These are phyloP conservation scores for Nezara viridula DNA, from an alignment of 2,888 invertebrate species.

Conservation along the genomic window DNA sequence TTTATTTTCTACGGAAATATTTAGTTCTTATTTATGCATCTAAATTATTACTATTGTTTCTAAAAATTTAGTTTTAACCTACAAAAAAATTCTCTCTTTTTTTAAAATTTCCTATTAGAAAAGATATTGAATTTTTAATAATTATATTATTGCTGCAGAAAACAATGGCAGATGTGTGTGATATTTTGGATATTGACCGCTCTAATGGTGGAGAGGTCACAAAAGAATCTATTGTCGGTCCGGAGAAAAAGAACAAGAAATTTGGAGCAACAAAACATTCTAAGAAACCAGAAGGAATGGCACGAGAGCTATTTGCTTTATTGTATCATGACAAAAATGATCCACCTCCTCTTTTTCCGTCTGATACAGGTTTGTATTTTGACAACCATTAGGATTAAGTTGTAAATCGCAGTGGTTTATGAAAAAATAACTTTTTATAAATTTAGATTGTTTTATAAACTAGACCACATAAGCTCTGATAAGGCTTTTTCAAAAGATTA, in stretches of 20 bases:
- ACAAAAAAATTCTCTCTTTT: no score
- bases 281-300: constrained; percentile 97
- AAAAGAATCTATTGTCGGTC: constrained; percentile 83
- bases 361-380: constrained; percentile 82
- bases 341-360: constrained; percentile 91
- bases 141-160: background rate
- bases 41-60: no score
- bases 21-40: no score
- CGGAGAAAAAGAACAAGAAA: constrained; percentile 75
- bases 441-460: no score
- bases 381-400: background rate
- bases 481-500: no score
- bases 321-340: constrained; percentile 95
- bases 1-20: no score
- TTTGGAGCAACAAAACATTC: constrained; percentile 77
- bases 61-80: no score
- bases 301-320: constrained; percentile 95
- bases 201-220: constrained; percentile 83
- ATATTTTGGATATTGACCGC: constrained; percentile 91
- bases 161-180: constrained; percentile 82
- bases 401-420: background rate
- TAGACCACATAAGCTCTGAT: no score
- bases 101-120: background rate
- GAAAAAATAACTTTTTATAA: background rate
- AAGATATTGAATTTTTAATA: background rate